A percentile compares a stretch with the other conserved stretches of the same genome.
These are phyloP conservation scores for Podiceps cristatus DNA, from an alignment of 2,113 vertebrate species.

Conservation along the genomic window DNA sequence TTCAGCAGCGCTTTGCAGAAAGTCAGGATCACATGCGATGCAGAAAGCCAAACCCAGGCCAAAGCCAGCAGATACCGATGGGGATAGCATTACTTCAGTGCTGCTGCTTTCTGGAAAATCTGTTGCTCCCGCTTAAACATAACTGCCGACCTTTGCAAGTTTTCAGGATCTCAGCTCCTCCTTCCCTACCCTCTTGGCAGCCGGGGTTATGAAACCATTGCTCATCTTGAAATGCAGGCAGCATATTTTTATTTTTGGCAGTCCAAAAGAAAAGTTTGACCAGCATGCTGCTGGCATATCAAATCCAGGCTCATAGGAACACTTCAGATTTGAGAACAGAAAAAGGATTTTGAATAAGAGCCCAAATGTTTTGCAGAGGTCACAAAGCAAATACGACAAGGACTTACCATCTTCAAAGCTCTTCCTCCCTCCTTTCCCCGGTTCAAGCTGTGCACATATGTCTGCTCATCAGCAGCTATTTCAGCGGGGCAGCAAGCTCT, in stretches of 20 bases:
- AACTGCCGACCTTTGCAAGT: not conserved
- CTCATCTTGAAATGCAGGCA: conserved; percentile 1
- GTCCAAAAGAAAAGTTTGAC: not conserved
- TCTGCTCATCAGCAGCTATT: not conserved
- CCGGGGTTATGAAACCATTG: not conserved
- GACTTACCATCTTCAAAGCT: not conserved
- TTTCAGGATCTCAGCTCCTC: not conserved
- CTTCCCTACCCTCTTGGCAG: not conserved
- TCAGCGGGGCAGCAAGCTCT: conserved; percentile 4
- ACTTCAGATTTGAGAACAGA: not conserved
- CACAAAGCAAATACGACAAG: conserved; percentile 11
- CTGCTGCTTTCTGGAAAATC: not conserved
- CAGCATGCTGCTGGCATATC: not conserved
- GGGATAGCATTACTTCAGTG: not conserved
- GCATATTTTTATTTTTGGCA: conserved; percentile 38
- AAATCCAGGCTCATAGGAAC: conserved; percentile 3
- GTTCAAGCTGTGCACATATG: conserved; percentile 50
- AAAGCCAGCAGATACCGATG: fast-evolving
- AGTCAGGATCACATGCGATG: fast-evolving
- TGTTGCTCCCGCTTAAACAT: not conserved
- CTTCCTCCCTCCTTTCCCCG: not conserved
- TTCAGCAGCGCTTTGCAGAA: not conserved
- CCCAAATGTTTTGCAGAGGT: conserved; percentile 28
- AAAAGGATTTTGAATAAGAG: not conserved
- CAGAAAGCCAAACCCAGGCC: not conserved